Base-by-base conservation (phyloP, 2,113 vertebrate species). In the Deroptyus accipitrinus region DNA sequence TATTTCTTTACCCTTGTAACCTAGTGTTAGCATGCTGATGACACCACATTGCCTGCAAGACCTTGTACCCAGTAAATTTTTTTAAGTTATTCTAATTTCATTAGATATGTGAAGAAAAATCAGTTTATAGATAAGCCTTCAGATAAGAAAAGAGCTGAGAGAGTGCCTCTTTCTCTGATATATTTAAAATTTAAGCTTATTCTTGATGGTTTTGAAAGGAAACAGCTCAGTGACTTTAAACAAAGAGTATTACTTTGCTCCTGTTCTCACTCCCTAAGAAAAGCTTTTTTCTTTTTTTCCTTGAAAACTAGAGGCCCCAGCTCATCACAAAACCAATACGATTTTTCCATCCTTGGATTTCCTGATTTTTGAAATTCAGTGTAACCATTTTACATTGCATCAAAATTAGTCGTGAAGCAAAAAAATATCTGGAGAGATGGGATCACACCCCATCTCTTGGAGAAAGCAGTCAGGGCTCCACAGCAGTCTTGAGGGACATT, bases 241-340 rank as follows among this genome's bases (percentile, higher is more conserved):
- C 0, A 12, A 25, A 17, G 3, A 2, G 2, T 69, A 74, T 73
- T 46, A 18, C 4, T 78, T 85, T n/a, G 20, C 3, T 76, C 3
- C 9, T 0, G 2, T 85, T 70, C 39, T 39, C 8, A 39, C 4
- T 42, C 4, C 7, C 4, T 5, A 44, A 33, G 7, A 39, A 82
- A 63, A 64, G 1, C 6, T 69, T 5, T 59, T 3, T 7, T 55
- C 12, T 75, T 79, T 93, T n/a, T n/a, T n/a, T n/a, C n/a, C 8
- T 52, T 80, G 22, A n/a, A 1, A n/a, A 1, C 11, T 51, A 46
- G 5, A 44, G 4, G 5, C n/a, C 6, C 4, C 4, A 4, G 11
- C 3, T 61, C 11, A 44, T n/a, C n/a, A 39, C 11, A 59, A 72
- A 95, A 22, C 0, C 3, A 13, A 2, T 39, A 54, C 17, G 4